These are phyloP conservation scores for Balearica regulorum DNA, from an alignment of 2,797 vertebrate species.

Conservation along the genomic window DNA sequence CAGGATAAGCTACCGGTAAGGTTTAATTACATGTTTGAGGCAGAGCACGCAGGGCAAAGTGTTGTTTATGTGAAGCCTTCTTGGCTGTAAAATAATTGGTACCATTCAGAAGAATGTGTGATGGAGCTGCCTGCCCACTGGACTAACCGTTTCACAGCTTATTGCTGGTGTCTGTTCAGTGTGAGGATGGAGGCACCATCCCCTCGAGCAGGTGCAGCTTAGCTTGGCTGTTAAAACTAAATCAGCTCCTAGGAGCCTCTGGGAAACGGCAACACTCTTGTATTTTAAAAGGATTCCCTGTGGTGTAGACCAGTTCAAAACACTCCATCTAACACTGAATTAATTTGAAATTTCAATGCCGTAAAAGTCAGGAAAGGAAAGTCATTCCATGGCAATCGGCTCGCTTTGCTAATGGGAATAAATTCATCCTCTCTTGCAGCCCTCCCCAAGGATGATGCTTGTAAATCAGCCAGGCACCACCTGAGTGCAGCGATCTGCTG, in stretches of 20 bases:
- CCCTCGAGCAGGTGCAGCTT: background rate
- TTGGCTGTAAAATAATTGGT: background rate
- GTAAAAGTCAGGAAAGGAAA: background rate
- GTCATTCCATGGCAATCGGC: background rate
- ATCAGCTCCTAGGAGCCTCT: background rate
- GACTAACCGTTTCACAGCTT: background rate
- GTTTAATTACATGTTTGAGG: constrained; percentile 35
- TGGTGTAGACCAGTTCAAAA: background rate
- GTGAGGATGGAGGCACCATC: background rate
- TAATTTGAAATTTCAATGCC: background rate
- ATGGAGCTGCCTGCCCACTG: background rate
- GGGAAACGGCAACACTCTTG: background rate
- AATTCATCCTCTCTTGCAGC: background rate
- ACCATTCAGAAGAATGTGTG: background rate
- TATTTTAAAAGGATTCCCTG: constrained; percentile 1
- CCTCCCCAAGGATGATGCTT: background rate
- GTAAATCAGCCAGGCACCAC: background rate
- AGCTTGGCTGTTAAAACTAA: background rate
- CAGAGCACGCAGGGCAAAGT: background rate
- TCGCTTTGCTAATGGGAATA: background rate
- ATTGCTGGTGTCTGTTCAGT: background rate
- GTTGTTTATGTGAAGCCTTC: background rate
- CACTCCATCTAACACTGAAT: background rate
- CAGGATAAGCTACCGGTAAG: background rate
- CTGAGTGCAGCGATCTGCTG: background rate